Evolutionary conservation across 2,888 invertebrate species (phyloP), one percentile per base, ranked within the genome.

Genomic region (Lypha dubia): DNA sequence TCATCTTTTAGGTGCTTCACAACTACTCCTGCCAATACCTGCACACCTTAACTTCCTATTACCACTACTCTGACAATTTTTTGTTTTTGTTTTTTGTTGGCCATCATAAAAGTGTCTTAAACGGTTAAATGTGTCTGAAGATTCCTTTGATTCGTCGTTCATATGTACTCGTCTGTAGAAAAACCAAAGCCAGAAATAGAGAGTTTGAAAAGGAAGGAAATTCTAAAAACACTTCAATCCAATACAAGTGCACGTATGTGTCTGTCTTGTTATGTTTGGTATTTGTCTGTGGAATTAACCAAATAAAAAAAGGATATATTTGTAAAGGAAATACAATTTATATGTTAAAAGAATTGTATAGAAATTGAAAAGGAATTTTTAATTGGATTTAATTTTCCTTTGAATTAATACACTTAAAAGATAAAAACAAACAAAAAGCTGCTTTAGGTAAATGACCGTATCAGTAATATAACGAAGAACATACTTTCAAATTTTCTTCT

Each of bases 321-420:
- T n/a, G n/a, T n/a, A n/a, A n/a, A 8, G 6, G 24, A 44, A 70
- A 49, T 32, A 24, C 38, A 62, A 51, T 24, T 22, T 60, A 24
- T 13, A 65, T 20, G 22, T 51, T 49, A 73, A 35, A 20, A 20
- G 20, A 53, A 22, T 17, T 41, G 46, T 58, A 56, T 41, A 60
- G 41, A 60, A 81, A 60, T 60, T 81, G 49, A 75, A 79, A 79
- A 74, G 70, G 56, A 74, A 81, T 84, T 79, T 80, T 81, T 84
- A 84, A 84, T 84, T 81, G 74, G 84, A 81, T 81, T 77, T 60
- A 74, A 79, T 74, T 77, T 84, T 79, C 68, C 46, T 53, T 84
- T 44, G 49, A 74, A 77, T 77, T 56, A 77, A 77, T 46, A 53
- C 44, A 70, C 46, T 63, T 32, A 73, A n/a, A 38, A 46, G 7